A percentile compares a stretch with the other conserved stretches of the same genome.
These are phyloP conservation scores for Microhierax caerulescens DNA, from an alignment of 2,797 vertebrate species.

Conservation along the genomic window DNA sequence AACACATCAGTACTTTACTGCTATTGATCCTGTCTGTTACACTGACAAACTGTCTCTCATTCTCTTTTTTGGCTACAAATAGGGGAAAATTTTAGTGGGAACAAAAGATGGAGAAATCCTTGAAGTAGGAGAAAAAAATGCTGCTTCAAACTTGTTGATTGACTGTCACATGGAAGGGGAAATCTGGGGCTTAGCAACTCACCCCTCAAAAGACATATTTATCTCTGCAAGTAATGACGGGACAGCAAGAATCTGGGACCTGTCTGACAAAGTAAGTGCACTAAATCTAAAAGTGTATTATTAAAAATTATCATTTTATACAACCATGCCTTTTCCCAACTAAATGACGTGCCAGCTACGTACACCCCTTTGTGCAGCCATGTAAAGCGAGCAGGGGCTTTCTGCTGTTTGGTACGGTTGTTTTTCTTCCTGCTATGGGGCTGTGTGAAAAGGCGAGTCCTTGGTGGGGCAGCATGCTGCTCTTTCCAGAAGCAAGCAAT, in stretches of 20 bases:
- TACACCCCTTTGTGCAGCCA: not conserved
- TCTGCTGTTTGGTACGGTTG: accelerated
- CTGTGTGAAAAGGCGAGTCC: not conserved
- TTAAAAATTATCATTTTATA: accelerated
- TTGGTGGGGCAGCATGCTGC: not conserved
- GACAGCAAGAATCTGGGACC: constrained; percentile 94
- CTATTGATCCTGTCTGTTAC: not conserved
- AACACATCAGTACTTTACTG: not conserved
- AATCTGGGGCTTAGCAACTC: constrained; percentile 93
- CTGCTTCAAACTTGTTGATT: constrained; percentile 93
- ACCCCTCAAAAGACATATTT: constrained; percentile 92
- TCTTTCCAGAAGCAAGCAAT: not conserved
- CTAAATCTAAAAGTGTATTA: accelerated
- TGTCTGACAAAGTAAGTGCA: constrained; percentile 87
- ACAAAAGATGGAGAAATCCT: constrained; percentile 97
- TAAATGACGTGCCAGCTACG: accelerated
- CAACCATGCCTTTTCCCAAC: not conserved
- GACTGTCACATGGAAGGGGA: constrained; percentile 94
- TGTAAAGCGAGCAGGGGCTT: not conserved
- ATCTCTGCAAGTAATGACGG: constrained; percentile 93
- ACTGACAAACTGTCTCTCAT: not conserved
- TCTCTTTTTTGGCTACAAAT: constrained; percentile 20
- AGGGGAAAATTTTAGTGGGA: constrained; percentile 97
- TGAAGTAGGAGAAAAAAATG: constrained; percentile 96
- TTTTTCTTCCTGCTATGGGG: not conserved